These are phyloP conservation scores for Melikaiella ostensackeni DNA, from an alignment of 2,888 invertebrate species.

Conservation along the genomic window DNA sequence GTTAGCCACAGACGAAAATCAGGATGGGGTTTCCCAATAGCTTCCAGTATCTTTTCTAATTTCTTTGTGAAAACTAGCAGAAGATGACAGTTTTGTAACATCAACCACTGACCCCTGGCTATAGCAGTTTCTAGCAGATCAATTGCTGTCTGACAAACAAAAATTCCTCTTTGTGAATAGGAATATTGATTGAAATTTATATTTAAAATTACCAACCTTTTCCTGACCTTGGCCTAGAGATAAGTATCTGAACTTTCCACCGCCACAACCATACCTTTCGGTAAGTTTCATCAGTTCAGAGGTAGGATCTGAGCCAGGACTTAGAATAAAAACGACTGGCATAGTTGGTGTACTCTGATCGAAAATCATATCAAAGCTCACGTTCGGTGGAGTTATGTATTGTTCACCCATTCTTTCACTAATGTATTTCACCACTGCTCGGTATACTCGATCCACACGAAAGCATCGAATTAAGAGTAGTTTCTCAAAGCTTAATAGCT, in stretches of 20 bases:
- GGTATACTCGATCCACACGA: conserved; percentile 91
- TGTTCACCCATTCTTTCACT: conserved; percentile 90
- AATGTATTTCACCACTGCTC: conserved; percentile 91
- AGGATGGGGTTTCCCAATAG: conserved; percentile 89
- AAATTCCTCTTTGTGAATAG: not conserved
- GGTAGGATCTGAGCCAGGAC: conserved; percentile 96
- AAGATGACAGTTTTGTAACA: conserved; percentile 95
- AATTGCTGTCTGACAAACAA: conserved; percentile 82
- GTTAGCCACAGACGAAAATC: conserved; percentile 96
- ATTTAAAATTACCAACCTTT: conserved; percentile 79
- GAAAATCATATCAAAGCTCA: conserved; percentile 88
- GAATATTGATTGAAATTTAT: not conserved
- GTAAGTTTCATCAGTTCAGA: conserved; percentile 90
- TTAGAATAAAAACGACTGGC: conserved; percentile 95
- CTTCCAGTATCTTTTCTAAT: conserved; percentile 90
- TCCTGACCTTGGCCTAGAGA: conserved; percentile 97
- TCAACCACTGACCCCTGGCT: conserved; percentile 91
- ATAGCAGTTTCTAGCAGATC: conserved; percentile 84
- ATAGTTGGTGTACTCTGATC: conserved; percentile 90
- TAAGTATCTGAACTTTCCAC: conserved; percentile 89
- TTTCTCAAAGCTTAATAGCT: conserved; percentile 82
- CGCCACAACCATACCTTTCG: conserved; percentile 82
- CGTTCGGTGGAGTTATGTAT: conserved; percentile 89
- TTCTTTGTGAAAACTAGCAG: conserved; percentile 87
- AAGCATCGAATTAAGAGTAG: conserved; percentile 93